Base-by-base conservation (phyloP, 2,113 vertebrate species). In the Leptobrachium ailaonicum region DNA sequence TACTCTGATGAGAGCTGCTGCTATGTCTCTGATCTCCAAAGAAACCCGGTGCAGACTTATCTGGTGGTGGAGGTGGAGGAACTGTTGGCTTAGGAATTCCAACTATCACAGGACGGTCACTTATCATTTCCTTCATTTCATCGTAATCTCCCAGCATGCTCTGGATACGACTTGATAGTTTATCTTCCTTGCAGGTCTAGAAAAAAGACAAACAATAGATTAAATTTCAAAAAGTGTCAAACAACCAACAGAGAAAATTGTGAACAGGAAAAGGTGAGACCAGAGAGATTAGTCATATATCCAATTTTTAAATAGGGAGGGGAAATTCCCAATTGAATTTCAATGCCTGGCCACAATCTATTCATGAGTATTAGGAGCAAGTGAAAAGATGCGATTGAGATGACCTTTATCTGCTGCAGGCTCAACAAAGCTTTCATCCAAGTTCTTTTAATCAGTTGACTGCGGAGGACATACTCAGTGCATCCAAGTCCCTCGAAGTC, bases 91-190 rank as follows among this genome's bases (percentile, higher is more conserved):
- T 97, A 83, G 94, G 92, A 71, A 92, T 87, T 68, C 87, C 90
- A 73, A 92, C 89, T 81, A 95, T 93, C 72, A 96, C 90, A 53
- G 96, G 91, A 85, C 96, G 93, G 58, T 96, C 95, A 87, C 96
- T 95, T 85, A 98, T 95, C 6, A 96, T 92, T 86, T 99, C 98
- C 89, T 96, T 95, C 98, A 99, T 98, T 86, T 99, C 95, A 89
- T 99, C 98, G 92, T 98, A 99, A 87, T 99, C 97, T 78, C 98
- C 98, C 74, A 99, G 95, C 96, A 97, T 98, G 90, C 97, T 98
- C 95, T 99, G 96, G 89, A 99, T 99, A 84, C 97, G 96, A 88
- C 95, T 99, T 44, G 98, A 99, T 83, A 99, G 90, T 89, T 98
- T 97, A 91, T 99, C 98, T 92, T 98, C 97, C 87, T 98, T 98